A percentile compares a stretch with the other conserved stretches of the same genome.
Conservation (phyloP, 2,888 invertebrate species). For the Drosophila meridiana region DNA sequence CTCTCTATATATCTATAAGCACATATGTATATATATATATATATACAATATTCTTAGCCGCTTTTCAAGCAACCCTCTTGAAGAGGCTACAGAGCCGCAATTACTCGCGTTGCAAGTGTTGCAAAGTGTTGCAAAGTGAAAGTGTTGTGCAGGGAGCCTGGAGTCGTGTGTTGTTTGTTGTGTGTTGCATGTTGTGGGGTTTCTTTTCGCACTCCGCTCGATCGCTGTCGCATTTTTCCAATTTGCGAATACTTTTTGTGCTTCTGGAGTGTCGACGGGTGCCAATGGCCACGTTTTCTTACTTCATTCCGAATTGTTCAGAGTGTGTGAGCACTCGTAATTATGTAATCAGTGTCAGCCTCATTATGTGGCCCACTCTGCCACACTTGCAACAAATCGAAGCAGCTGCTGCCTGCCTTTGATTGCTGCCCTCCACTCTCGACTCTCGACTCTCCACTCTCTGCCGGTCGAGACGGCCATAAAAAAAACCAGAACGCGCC, state of each 20-base stretch:
- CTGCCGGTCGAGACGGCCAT: slow-evolving; percentile 22
- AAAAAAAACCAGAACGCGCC: slow-evolving; percentile 30
- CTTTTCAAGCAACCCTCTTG: slow-evolving; percentile 21
- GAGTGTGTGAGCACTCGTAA: slow-evolving; percentile 69
- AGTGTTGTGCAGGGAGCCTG: slow-evolving; percentile 32
- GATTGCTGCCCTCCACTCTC: slow-evolving; percentile 41
- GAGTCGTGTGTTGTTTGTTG: no score
- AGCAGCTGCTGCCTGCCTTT: slow-evolving; percentile 41
- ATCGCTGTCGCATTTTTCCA: slow-evolving; percentile 41
- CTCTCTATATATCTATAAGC: not conserved
- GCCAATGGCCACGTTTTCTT: slow-evolving; percentile 67
- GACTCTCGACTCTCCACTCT: not conserved
- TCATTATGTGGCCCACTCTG: slow-evolving; percentile 56
- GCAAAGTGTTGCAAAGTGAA: slow-evolving; percentile 42
- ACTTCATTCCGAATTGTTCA: slow-evolving; percentile 57
- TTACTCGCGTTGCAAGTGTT: slow-evolving; percentile 34
- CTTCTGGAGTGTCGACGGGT: slow-evolving; percentile 60
- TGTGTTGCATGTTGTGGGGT: not conserved
- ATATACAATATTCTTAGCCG: not conserved
- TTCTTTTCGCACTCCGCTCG: slow-evolving; percentile 16
- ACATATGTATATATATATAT: not conserved
- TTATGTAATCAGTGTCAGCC: slow-evolving; percentile 77
- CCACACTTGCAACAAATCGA: slow-evolving; percentile 58
- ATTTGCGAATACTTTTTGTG: slow-evolving; percentile 27
- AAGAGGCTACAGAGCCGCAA: slow-evolving; percentile 11